Evolutionary conservation across 2,797 vertebrate genomes (phyloP).

Genomic region (Notolepis coatsorum): DNA sequence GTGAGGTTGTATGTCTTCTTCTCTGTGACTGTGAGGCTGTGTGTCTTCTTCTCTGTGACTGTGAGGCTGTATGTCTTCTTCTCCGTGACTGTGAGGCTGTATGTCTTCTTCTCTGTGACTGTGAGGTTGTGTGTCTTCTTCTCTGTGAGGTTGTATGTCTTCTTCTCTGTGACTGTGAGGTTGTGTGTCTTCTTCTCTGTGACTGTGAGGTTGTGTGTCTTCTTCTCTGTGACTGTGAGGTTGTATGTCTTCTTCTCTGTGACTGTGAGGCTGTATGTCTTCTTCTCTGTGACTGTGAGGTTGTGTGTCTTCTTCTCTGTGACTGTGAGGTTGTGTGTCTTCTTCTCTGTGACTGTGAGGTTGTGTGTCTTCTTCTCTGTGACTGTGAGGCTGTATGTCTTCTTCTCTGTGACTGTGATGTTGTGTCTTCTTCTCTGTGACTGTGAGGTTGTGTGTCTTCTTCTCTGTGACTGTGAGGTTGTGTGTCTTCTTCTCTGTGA

Average conservation of each 20-base stretch:
- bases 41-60: slow-evolving; percentile 49
- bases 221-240: slow-evolving; percentile 42
- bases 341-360: slow-evolving; percentile 42
- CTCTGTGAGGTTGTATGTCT: no score
- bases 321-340: slow-evolving; percentile 46
- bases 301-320: slow-evolving; percentile 50
- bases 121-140: slow-evolving; percentile 51
- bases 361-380: slow-evolving; percentile 50
- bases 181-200: slow-evolving; percentile 50
- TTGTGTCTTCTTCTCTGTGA: slow-evolving; percentile 55
- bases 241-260: slow-evolving; percentile 50
- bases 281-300: slow-evolving; percentile 42
- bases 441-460: slow-evolving; percentile 51
- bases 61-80: slow-evolving; percentile 51
- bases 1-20: no score
- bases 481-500: slow-evolving; percentile 48
- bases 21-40: slow-evolving; percentile 38
- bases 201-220: slow-evolving; percentile 46
- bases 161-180: slow-evolving; percentile 35
- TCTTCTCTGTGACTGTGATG: slow-evolving; percentile 42
- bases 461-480: slow-evolving; percentile 38
- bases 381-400: slow-evolving; percentile 46
- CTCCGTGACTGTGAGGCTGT: slow-evolving; percentile 38
- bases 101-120: slow-evolving; percentile 49
- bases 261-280: slow-evolving; percentile 46